Percentiles rank a stretch among this genome's conserved stretches.
Conservation (phyloP, 2,888 invertebrate species). For the Dendrolimus pini region DNA sequence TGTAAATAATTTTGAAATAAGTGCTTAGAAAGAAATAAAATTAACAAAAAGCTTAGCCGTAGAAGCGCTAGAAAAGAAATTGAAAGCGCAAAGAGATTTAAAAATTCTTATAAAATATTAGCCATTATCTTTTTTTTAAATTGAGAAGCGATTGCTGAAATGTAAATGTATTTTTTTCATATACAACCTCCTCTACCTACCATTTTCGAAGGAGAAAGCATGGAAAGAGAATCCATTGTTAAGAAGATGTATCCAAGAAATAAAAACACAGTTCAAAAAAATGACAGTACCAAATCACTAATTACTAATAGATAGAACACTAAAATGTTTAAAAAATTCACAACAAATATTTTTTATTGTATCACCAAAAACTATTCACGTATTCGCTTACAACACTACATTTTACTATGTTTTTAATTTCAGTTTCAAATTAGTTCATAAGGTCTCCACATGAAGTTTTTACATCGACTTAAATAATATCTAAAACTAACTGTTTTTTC, state of each 20-base stretch:
- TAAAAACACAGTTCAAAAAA: slow-evolving; percentile 17
- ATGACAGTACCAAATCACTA: slow-evolving; percentile 25
- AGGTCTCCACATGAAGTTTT: no score
- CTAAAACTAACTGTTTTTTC: no score
- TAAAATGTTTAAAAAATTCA: slow-evolving; percentile 10
- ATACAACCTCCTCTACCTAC: slow-evolving; percentile 77
- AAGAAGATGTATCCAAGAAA: slow-evolving; percentile 40
- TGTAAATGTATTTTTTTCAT: slow-evolving; percentile 31
- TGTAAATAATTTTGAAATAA: neutral
- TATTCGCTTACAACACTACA: no score
- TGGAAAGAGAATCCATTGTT: slow-evolving; percentile 73
- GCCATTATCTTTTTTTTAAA: neutral
- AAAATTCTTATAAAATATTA: neutral
- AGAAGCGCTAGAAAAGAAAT: slow-evolving; percentile 9
- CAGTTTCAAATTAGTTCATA: no score
- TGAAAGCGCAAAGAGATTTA: neutral
- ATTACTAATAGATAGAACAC: slow-evolving; percentile 14
- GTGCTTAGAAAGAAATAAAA: slow-evolving; percentile 1
- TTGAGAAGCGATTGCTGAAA: neutral
- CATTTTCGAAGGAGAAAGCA: slow-evolving; percentile 74
- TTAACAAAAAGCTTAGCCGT: slow-evolving; percentile 8
- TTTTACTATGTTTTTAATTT: no score
- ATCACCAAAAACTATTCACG: no score
- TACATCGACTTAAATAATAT: no score
- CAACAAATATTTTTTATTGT: no score